phyloP scores from a whole-genome alignment of 2,888 invertebrate genomes.

The Synergus umbraculus region DNA sequence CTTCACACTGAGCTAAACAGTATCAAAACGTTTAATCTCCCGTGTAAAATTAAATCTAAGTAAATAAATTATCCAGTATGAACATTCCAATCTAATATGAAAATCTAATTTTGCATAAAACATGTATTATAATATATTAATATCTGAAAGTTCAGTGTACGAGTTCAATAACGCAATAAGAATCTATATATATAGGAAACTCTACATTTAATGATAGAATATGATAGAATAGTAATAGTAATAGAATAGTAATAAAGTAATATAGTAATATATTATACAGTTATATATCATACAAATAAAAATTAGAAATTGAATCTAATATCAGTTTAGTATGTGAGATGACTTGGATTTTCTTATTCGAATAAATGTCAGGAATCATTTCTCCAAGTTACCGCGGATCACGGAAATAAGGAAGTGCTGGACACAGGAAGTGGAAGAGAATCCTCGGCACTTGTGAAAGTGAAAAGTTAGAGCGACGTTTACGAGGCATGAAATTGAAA shows the following conservation, averaged over 20 bases:
- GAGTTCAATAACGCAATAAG: slow-evolving; percentile 24
- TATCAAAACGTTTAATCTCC: neutral
- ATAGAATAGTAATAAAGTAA: too few relatives aligned
- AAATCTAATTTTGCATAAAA: slow-evolving; percentile 5
- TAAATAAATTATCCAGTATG: neutral
- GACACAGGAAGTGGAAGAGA: neutral
- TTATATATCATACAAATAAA: neutral
- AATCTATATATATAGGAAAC: neutral
- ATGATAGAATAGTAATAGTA: neutral
- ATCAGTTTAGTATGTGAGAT: neutral
- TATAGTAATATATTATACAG: too few relatives aligned
- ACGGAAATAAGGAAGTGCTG: slow-evolving; percentile 32
- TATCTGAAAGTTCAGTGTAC: slow-evolving; percentile 8
- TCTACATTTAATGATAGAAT: neutral
- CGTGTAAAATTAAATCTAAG: neutral
- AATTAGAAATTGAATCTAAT: neutral
- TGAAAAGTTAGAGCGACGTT: slow-evolving; percentile 30
- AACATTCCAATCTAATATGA: neutral
- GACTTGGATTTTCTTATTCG: neutral
- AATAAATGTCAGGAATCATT: neutral
- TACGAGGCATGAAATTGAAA: slow-evolving; percentile 41
- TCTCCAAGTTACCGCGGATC: neutral
- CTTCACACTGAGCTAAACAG: neutral
- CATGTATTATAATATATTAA: neutral
- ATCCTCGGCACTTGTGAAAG: slow-evolving; percentile 25